Evolutionary conservation across 2,888 invertebrate genomes (phyloP).

Genomic region (Parascotia fuliginaria): DNA sequence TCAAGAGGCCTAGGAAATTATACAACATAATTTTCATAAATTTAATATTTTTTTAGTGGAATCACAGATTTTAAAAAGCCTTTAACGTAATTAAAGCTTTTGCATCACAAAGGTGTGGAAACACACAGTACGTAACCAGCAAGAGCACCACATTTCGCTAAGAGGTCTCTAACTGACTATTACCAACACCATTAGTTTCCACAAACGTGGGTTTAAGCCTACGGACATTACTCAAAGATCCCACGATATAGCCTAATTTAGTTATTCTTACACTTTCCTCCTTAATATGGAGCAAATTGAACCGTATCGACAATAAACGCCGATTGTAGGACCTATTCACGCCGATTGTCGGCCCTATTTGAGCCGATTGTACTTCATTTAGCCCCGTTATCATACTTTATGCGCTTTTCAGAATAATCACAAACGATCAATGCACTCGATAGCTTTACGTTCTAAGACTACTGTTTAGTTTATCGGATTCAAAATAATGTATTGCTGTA

Average conservation of each 20-base stretch:
- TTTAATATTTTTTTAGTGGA: too few species aligned
- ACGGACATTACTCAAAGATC: conserved; percentile 35
- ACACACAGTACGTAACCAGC: not conserved
- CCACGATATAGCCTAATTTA: conserved; percentile 52
- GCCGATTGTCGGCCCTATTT: conserved; percentile 2
- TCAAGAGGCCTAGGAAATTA: too few species aligned
- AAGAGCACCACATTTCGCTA: not conserved
- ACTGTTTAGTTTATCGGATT: conserved; percentile 1
- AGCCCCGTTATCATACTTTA: conserved; percentile 7
- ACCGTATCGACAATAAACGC: conserved; percentile 11
- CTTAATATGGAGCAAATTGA: conserved; percentile 23
- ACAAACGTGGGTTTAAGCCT: conserved; percentile 28
- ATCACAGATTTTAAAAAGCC: too few species aligned
- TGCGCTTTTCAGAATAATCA: conserved; percentile 12
- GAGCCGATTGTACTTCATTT: conserved; percentile 13
- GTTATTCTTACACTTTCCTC: conserved; percentile 43
- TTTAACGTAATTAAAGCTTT: too few species aligned
- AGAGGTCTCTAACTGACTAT: not conserved
- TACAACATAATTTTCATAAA: too few species aligned
- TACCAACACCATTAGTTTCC: conserved; percentile 26
- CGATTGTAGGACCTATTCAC: conserved; percentile 13
- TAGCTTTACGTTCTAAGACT: conserved; percentile 1
- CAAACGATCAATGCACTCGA: conserved; percentile 7
- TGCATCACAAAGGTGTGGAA: too few species aligned
- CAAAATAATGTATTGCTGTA: too few species aligned